These are phyloP conservation scores for Cosmia trapezina DNA, from an alignment of 2,888 invertebrate genomes.

Conservation along the genomic window DNA sequence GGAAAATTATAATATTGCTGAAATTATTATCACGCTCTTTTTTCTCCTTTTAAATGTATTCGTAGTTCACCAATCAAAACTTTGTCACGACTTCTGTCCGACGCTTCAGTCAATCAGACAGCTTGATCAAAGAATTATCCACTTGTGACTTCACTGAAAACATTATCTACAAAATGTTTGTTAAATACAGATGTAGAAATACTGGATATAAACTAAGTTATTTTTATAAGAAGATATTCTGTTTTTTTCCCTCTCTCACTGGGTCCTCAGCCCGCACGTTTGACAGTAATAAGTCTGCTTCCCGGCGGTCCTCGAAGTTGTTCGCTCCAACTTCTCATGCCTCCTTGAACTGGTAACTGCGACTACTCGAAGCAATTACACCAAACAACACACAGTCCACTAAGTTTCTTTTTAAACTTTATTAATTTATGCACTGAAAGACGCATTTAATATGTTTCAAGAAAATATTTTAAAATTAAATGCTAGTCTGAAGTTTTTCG, in stretches of 20 bases:
- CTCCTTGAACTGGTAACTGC: constrained; percentile 84
- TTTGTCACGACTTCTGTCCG: too few relatives aligned
- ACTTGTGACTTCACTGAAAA: too few relatives aligned
- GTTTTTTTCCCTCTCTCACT: constrained; percentile 30
- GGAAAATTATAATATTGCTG: too few relatives aligned
- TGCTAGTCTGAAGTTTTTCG: constrained; percentile 38
- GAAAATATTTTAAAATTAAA: constrained; percentile 56
- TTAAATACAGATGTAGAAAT: too few relatives aligned
- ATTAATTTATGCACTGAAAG: constrained; percentile 68
- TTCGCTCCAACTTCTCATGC: constrained; percentile 77
- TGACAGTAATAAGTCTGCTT: constrained; percentile 75
- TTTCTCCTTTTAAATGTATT: too few relatives aligned
- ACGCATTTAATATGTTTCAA: constrained; percentile 62
- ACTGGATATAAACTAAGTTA: too few relatives aligned
- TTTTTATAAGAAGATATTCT: too few relatives aligned
- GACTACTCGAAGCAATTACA: constrained; percentile 84
- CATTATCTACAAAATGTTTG: too few relatives aligned
- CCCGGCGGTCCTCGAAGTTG: constrained; percentile 69
- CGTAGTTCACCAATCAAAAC: too few relatives aligned
- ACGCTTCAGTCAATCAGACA: too few relatives aligned
- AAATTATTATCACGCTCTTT: too few relatives aligned
- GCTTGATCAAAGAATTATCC: too few relatives aligned
- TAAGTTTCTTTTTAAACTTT: constrained; percentile 73
- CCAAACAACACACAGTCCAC: constrained; percentile 73
- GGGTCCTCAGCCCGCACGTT: constrained; percentile 47